Evolutionary conservation across 2,888 invertebrate genomes (phyloP).

Genomic region (Pollenia amentaria): DNA sequence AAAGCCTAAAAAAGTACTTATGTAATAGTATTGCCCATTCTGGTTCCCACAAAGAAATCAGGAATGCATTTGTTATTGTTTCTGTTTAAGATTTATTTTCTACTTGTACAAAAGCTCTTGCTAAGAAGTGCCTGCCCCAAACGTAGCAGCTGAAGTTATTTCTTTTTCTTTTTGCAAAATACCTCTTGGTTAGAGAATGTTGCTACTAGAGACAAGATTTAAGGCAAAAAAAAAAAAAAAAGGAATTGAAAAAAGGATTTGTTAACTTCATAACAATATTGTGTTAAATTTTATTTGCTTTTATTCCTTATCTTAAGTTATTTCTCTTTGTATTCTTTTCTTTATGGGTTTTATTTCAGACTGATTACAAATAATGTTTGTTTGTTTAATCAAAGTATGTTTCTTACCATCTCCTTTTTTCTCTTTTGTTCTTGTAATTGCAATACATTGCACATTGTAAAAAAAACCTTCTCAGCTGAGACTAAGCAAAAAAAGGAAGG

Average conservation of each 20-base stretch:
- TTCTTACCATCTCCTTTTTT: neutral
- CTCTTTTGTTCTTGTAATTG: neutral
- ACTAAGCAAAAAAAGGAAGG: neutral
- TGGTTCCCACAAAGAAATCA: neutral
- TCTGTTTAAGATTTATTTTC: slow-evolving; percentile 50
- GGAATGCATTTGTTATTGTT: slow-evolving; percentile 41
- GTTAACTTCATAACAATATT: slow-evolving; percentile 42
- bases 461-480: neutral
- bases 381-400: slow-evolving; percentile 28
- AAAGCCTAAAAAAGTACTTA: no score
- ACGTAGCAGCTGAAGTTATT: slow-evolving; percentile 10
- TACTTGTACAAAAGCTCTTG: neutral
- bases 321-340: slow-evolving; percentile 16
- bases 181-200: slow-evolving; percentile 10
- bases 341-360: slow-evolving; percentile 9
- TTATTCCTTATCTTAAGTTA: neutral
- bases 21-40: no score
- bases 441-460: neutral
- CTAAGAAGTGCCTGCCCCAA: neutral
- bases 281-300: slow-evolving; percentile 6
- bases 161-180: neutral
- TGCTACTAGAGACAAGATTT: neutral
- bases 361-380: slow-evolving; percentile 30
- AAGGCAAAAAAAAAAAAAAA: neutral
- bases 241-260: slow-evolving; percentile 28